A percentile compares a stretch with the other conserved stretches of the same genome.
phyloP scores from a whole-genome alignment of 2,113 vertebrate genomes.

The Amphiprion percula region DNA sequence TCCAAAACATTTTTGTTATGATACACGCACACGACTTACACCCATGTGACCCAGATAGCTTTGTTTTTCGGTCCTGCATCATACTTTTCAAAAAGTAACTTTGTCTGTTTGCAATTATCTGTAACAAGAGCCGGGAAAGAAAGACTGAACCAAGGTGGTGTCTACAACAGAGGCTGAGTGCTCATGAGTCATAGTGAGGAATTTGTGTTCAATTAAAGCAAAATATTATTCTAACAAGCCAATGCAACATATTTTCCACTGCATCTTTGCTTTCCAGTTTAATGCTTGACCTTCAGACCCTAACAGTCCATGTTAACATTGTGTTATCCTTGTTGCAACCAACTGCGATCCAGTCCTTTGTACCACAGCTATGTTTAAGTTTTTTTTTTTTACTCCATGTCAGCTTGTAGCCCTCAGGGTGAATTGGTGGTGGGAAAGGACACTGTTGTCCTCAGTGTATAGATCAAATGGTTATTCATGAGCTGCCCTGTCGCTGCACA shows the following conservation, averaged over 20 bases:
- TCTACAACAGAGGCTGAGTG: slow-evolving; percentile 38
- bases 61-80: slow-evolving; percentile 48
- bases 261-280: slow-evolving; percentile 42
- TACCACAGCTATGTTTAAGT: slow-evolving; percentile 23
- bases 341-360: slow-evolving; percentile 4
- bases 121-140: slow-evolving; percentile 59
- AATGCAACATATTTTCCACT: slow-evolving; percentile 66
- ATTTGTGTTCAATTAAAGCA: slow-evolving; percentile 68
- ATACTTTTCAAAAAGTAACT: slow-evolving; percentile 58
- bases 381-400: background rate
- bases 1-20: slow-evolving; percentile 55
- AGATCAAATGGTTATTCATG: slow-evolving; percentile 70
- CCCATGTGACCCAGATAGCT: slow-evolving; percentile 67
- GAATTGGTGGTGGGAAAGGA: slow-evolving; percentile 57
- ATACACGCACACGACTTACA: slow-evolving; percentile 21
- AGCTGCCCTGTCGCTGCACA: slow-evolving; percentile 31
- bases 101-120: slow-evolving; percentile 79
- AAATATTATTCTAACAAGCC: slow-evolving; percentile 69
- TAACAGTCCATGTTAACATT: slow-evolving; percentile 23
- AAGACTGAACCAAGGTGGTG: slow-evolving; percentile 55
- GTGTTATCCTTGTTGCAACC: slow-evolving; percentile 36
- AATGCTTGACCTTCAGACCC: slow-evolving; percentile 26
- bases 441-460: slow-evolving; percentile 56
- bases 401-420: slow-evolving; percentile 42
- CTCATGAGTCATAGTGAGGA: slow-evolving; percentile 69